Evolutionary conservation across 2,113 vertebrate genomes (phyloP).

Genomic region (Entelurus aequoreus): DNA sequence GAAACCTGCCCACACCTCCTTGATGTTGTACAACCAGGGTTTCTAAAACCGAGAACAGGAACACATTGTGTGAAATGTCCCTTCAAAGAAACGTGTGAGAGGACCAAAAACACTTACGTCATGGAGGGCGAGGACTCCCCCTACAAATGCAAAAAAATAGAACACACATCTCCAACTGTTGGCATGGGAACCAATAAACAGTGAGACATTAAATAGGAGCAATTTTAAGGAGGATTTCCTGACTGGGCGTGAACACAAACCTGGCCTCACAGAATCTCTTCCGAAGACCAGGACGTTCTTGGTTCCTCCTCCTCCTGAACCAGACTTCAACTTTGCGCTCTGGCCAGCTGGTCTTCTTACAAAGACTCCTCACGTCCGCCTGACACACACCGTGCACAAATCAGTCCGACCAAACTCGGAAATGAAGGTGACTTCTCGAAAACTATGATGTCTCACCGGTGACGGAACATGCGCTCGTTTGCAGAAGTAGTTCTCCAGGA

Average conservation of each 20-base stretch:
- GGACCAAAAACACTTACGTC: constrained; percentile 79
- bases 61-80: not conserved
- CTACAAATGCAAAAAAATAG: constrained; percentile 78
- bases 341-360: constrained; percentile 61
- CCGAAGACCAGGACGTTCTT: constrained; percentile 41
- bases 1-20: constrained; percentile 84
- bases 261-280: constrained; percentile 65
- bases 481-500: constrained; percentile 80
- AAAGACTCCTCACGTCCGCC: constrained; percentile 47
- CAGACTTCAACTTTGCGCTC: constrained; percentile 53
- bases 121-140: constrained; percentile 79
- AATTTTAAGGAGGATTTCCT: not conserved
- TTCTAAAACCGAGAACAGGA: constrained; percentile 73
- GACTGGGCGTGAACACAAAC: constrained; percentile 18
- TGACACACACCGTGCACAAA: constrained; percentile 16
- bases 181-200: constrained; percentile 24
- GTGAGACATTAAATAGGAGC: constrained; percentile 11
- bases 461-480: constrained; percentile 68
- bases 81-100: not conserved
- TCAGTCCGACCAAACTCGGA: not conserved
- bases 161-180: constrained; percentile 89
- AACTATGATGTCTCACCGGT: constrained; percentile 65
- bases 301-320: constrained; percentile 64
- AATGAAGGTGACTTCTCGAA: not conserved
- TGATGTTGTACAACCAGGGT: constrained; percentile 88